Percentiles rank a stretch among this genome's conserved stretches.
These are phyloP conservation scores for Coluber constrictor DNA, from an alignment of 2,797 vertebrate species.

Conservation along the genomic window DNA sequence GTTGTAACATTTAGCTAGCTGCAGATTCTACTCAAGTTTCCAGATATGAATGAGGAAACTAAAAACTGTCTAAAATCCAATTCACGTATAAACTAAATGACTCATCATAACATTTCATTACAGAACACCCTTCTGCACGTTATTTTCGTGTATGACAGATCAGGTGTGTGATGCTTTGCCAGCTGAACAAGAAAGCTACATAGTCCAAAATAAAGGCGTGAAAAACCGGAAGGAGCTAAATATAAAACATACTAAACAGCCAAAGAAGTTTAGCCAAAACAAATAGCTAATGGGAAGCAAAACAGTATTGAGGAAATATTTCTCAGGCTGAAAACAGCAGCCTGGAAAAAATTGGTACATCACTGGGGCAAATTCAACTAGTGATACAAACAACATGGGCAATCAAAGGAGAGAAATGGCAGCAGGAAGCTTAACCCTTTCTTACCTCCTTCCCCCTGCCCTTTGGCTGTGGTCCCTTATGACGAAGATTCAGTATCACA, in stretches of 20 bases:
- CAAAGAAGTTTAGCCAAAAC: constrained; percentile 31
- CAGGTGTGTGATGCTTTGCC: constrained; percentile 26
- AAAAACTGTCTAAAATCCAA: constrained; percentile 14
- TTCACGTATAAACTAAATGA: constrained; percentile 10
- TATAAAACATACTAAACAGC: constrained; percentile 24
- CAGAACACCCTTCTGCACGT: constrained; percentile 15
- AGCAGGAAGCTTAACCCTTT: not conserved
- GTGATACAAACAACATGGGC: not conserved
- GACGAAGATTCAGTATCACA: not conserved
- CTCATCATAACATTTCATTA: constrained; percentile 4
- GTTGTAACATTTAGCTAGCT: not conserved
- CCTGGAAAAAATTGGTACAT: constrained; percentile 4
- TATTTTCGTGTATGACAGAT: constrained; percentile 21
- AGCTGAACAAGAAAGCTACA: constrained; percentile 5
- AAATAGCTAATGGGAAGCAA: constrained; percentile 35
- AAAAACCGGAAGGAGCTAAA: constrained; percentile 41
- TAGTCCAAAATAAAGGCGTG: constrained; percentile 25
- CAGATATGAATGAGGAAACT: constrained; percentile 23
- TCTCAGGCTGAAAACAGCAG: constrained; percentile 33
- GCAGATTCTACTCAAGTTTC: not conserved
- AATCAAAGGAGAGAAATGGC: not conserved
- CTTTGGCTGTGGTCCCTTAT: too few relatives aligned
- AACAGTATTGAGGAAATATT: constrained; percentile 39
- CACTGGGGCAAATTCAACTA: not conserved
- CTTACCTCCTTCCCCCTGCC: not conserved